Conservation (phyloP, 2,113 vertebrate genomes). For the Pycnonotus jocosus region DNA sequence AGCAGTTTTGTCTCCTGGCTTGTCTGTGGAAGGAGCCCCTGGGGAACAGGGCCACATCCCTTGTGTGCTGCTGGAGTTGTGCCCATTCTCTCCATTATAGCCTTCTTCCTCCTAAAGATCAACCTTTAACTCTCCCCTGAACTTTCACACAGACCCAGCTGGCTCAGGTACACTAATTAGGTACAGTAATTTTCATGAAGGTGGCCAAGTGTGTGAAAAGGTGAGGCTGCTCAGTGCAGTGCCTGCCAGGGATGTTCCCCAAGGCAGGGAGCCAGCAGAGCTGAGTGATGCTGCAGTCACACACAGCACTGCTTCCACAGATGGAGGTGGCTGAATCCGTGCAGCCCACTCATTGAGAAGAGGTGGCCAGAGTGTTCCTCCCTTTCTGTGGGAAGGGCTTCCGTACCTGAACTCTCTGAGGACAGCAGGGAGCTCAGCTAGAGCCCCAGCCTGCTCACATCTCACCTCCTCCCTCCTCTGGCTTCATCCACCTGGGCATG, state of each 20-base stretch:
- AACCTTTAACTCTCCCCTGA: not conserved
- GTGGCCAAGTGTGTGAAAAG: not conserved
- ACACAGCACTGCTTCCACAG: not conserved
- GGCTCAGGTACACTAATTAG: not conserved
- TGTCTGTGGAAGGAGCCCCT: not conserved
- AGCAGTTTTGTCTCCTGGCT: not conserved
- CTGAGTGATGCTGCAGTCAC: not conserved
- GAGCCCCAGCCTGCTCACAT: not conserved
- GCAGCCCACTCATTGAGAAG: not conserved
- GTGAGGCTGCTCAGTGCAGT: rapidly evolving
- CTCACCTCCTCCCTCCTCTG: not conserved
- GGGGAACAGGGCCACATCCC: not conserved
- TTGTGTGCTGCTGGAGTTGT: not conserved
- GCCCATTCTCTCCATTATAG: rapidly evolving
- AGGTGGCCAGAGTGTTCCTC: not conserved
- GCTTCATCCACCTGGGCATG: not conserved
- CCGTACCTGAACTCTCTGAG: not conserved
- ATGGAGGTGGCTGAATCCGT: not conserved
- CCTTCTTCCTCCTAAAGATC: not conserved
- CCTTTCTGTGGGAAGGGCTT: rapidly evolving
- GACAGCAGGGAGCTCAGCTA: not conserved
- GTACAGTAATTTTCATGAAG: not conserved
- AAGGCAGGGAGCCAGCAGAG: not conserved
- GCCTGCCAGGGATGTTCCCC: not conserved
- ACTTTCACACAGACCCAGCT: not conserved